A percentile compares a stretch with the other conserved stretches of the same genome.
These are phyloP conservation scores for Loripinus fragilis DNA, from an alignment of 2,888 invertebrate species.

Conservation along the genomic window DNA sequence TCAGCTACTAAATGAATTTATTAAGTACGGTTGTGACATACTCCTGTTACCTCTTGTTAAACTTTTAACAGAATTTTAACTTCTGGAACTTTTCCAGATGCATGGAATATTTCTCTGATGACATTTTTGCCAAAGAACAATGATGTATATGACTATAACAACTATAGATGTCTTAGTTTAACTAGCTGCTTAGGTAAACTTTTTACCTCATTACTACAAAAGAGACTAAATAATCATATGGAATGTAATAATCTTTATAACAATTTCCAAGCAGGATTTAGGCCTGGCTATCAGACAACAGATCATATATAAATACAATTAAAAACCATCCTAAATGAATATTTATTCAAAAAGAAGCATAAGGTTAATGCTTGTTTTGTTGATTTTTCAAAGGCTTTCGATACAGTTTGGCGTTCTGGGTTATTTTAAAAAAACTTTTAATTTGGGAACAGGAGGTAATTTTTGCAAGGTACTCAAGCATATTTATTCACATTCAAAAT, in stretches of 20 bases:
- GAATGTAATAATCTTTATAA: conserved; percentile 14
- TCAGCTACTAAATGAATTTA: conserved; percentile 22
- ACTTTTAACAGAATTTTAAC: conserved; percentile 18
- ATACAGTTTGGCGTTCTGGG: conserved; percentile 22
- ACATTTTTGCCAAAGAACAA: conserved; percentile 23
- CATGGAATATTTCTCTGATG: conserved; percentile 17
- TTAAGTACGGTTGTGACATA: conserved; percentile 12
- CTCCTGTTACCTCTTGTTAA: conserved; percentile 21
- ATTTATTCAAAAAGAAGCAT: conserved; percentile 12
- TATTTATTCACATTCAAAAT: conserved; percentile 25
- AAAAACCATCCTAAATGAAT: conserved; percentile 22
- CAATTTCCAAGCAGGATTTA: conserved; percentile 21
- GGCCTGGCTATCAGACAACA: conserved; percentile 21
- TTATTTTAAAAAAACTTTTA: neutral
- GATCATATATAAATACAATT: conserved; percentile 23
- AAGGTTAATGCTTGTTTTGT: conserved; percentile 15
- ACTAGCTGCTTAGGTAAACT: neutral
- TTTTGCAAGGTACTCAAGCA: neutral
- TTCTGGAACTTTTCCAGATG: conserved; percentile 12
- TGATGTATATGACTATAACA: conserved; percentile 23
- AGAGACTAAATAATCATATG: neutral
- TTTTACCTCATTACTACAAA: neutral
- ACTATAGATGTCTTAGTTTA: conserved; percentile 9
- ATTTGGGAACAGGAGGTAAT: neutral
- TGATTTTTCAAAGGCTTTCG: conserved; percentile 11